Evolutionary conservation across 2,797 vertebrate species (phyloP).

Genomic region (Fringilla coelebs): DNA sequence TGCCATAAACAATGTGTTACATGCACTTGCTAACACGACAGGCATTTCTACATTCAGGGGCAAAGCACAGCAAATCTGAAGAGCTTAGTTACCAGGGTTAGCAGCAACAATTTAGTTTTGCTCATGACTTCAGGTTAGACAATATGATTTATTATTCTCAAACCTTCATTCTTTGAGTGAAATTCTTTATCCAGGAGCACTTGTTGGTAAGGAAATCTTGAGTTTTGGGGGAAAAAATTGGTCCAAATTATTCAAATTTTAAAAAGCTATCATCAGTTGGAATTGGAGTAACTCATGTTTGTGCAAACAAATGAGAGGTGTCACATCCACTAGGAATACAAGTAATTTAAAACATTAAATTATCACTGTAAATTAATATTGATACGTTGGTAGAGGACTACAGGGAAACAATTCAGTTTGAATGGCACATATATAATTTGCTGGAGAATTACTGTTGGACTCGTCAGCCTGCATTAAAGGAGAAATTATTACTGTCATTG

Average conservation of each 20-base stretch:
- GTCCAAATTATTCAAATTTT: neutral
- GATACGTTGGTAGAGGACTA: neutral
- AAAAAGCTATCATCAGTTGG: neutral
- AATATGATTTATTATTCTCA: neutral
- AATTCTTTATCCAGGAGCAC: neutral
- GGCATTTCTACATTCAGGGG: neutral
- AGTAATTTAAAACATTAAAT: neutral
- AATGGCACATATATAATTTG: neutral
- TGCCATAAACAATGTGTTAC: neutral
- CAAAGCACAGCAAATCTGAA: neutral
- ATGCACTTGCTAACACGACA: rapidly evolving
- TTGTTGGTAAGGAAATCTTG: neutral
- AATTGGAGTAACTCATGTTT: neutral
- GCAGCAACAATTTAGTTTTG: neutral
- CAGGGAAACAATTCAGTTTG: neutral
- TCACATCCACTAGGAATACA: neutral
- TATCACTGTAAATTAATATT: neutral
- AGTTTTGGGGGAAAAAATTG: neutral
- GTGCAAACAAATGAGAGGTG: neutral
- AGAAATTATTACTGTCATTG: neutral
- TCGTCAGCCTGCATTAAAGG: neutral
- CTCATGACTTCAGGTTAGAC: neutral
- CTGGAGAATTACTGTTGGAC: neutral
- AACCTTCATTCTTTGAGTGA: neutral
- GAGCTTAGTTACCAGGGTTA: neutral